Conservation (phyloP, 2,797 vertebrate species). For the Linurgus olivaceus region DNA sequence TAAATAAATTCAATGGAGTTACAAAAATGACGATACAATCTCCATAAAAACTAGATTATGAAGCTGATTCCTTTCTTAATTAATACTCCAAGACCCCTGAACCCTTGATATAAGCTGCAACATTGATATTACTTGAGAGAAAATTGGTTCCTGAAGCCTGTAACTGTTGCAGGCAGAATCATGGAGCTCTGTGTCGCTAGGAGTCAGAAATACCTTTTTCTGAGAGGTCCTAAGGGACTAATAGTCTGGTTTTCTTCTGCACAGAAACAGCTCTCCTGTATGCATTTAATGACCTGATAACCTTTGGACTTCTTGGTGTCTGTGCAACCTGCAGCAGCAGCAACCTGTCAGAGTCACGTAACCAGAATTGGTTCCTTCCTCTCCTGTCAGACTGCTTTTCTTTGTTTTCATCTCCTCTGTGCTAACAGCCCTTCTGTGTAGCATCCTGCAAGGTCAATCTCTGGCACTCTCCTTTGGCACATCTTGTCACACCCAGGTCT, state of each 20-base stretch:
- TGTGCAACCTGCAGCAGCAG: neutral
- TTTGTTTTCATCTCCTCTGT: constrained; percentile 47
- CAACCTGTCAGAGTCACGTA: neutral
- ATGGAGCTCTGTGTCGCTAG: neutral
- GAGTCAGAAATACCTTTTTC: neutral
- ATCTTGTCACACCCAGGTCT: neutral
- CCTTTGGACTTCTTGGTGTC: constrained; percentile 6
- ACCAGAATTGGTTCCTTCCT: constrained; percentile 37
- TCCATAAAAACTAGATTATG: neutral
- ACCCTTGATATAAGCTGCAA: neutral
- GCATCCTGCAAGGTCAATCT: constrained; percentile 24
- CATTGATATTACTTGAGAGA: neutral
- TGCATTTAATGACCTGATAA: constrained; percentile 12
- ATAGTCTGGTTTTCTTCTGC: neutral
- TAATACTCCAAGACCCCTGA: neutral
- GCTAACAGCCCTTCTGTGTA: constrained; percentile 23
- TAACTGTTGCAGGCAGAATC: neutral
- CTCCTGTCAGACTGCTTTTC: constrained; percentile 18
- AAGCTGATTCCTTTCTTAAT: neutral
- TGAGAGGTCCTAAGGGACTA: neutral
- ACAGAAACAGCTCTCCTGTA: neutral
- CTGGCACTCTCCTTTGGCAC: constrained; percentile 7
- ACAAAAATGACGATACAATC: neutral
- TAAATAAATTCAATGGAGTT: neutral
- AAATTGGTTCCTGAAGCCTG: neutral